Evolutionary conservation across 1,140 invertebrate species (phyloP), one percentile per base, ranked within the genome.

Genomic region (Lordiphosa mommai): DNA sequence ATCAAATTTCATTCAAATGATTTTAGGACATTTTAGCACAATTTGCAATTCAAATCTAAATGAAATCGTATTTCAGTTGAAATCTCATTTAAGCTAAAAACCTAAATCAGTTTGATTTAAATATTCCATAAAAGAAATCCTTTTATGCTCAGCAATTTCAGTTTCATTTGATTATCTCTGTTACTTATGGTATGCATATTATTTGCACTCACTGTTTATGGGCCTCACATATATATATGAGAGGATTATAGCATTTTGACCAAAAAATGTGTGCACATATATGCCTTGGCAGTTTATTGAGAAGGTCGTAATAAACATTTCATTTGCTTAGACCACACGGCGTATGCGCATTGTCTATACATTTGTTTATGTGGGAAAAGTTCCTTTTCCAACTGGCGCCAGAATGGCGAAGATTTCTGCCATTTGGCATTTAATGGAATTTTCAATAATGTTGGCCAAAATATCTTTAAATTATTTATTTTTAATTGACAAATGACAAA

Each of bases 201-300:
- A 56, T 66, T 17, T 7, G 2, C 8, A 9, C 29, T 4, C 50
- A 80, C 41, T 80, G 53, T 82, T 4, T 33, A 5, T 7, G 20
- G 41, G 29, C 12, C 5, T 12, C 23, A 38, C 23, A 50, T 58
- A 61, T 36, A 10, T 29, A 51, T 51, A 55, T 32, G 40, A 3
- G 9, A 57, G 41, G 61, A 66, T 66, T 52, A 52, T 50, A 59
- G 56, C 48, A 59, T 47, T 55, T 58, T 34, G 44, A 30, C 8
- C 46, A 20, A 5, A 14, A 32, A 57, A 72, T 59, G 52, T 66
- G 17, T n/a, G 20, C 27, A 20, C 64, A 52, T 66, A 74, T 74
- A 60, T 60, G 61, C 61, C 32, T 68, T 49, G 48, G 44, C 80
- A 82, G 61, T 84, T 82, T 82, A 82, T 80, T 58, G 71, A 82